Base-by-base conservation (phyloP, 1,140 invertebrate genomes). In the Drosophila kurseongensis region DNA sequence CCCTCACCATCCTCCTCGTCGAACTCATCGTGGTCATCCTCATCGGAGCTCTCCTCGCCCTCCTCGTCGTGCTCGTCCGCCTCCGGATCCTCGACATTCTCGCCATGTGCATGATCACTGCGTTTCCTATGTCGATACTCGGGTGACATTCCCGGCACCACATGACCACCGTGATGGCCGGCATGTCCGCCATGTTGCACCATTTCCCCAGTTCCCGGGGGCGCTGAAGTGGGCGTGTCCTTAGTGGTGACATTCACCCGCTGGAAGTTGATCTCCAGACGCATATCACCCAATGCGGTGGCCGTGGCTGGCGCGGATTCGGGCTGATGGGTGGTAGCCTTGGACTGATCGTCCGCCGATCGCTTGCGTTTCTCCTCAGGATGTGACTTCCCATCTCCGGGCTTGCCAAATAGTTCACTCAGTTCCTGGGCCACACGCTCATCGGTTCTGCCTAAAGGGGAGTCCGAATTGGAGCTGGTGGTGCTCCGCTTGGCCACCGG, bases 401-500 rank as follows among this genome's bases (percentile, higher is more conserved):
- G 92, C 47, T 92, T 91, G 80, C 94, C 94, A 67, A 94, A 94
- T 23, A 93, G 90, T 29, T 86, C 92, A 41, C 93, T 93, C 14
- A 92, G 85, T 50, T 93, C 93, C 75, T 86, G 69, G 50, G 92
- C 83, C 32, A 90, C 91, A 35, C 89, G 91, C 45, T 92, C 92
- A 16, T 91, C 90, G 14, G 90, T 91, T 47, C 90, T 80, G 51
- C 50, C 75, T 16, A 83, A 50, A 6, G 76, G 62, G 2, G 78
- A 56, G 16, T 77, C 66, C 0, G 76, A 75, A 7, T 32, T 55
- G 40, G 32, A 38, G 45, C 42, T 92, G 92, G 13, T 92, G 78
- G 80, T 81, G 1, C 93, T 93, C 35, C 95, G 92, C 91, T 95
- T 95, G 23, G 94, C 92, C n/a, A 95, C 94, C 13, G 94, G 94